phyloP scores from a whole-genome alignment of 2,113 vertebrate genomes.

The Emydura subglobosa region DNA sequence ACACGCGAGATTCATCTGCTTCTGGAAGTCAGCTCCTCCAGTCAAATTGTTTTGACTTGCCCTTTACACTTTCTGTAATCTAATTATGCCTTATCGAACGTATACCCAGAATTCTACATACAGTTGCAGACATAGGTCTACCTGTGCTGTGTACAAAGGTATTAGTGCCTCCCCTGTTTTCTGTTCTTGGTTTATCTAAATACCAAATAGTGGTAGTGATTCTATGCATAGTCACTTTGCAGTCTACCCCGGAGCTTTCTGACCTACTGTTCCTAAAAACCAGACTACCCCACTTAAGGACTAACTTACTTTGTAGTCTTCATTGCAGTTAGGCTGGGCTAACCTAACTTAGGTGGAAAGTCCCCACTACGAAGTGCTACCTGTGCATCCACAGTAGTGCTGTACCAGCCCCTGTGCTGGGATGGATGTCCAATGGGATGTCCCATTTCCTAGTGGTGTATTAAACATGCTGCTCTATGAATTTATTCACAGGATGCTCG shows the following conservation, averaged over 20 bases:
- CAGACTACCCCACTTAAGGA: neutral
- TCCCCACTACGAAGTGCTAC: neutral
- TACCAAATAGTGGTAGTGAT: neutral
- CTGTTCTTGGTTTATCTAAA: neutral
- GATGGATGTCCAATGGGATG: no score
- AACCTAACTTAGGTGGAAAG: neutral
- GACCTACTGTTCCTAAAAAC: neutral
- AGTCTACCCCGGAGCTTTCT: neutral
- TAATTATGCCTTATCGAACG: neutral
- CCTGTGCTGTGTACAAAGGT: neutral
- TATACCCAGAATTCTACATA: neutral
- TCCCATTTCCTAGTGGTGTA: no score
- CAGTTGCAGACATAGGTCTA: neutral
- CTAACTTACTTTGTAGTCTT: no score
- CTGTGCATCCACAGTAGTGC: neutral
- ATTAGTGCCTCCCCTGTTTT: neutral
- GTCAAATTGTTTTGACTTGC: neutral
- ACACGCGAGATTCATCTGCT: neutral
- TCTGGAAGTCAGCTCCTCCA: neutral
- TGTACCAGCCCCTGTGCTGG: neutral
- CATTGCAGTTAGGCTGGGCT: no score
- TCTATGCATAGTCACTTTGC: neutral
- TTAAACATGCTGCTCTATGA: no score
- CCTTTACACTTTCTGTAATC: neutral
- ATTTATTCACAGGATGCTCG: no score